Conservation (phyloP, 2,113 vertebrate genomes). For the Sminthopsis crassicaudata region DNA sequence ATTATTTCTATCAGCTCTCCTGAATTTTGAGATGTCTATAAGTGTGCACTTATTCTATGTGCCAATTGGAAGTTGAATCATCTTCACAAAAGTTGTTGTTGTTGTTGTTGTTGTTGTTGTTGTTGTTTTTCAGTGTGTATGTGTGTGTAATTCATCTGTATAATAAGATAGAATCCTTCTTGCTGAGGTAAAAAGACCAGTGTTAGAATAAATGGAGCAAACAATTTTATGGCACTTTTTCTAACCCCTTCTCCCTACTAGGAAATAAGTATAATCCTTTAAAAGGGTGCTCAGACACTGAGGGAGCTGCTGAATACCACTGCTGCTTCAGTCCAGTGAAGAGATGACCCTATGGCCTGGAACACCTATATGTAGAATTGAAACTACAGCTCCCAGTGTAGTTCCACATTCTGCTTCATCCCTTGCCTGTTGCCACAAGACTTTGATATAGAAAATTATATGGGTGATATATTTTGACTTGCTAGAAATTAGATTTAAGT, state of each 20-base stretch:
- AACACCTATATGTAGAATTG: background rate
- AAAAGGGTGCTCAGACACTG: background rate
- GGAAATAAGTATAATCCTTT: background rate
- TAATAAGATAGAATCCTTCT: too few relatives aligned
- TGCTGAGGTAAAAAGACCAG: background rate
- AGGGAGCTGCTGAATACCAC: background rate
- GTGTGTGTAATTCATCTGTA: too few relatives aligned
- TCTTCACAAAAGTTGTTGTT: too few relatives aligned
- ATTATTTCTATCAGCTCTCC: too few relatives aligned
- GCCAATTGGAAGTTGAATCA: too few relatives aligned
- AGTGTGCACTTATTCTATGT: too few relatives aligned
- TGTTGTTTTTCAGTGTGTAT: too few relatives aligned
- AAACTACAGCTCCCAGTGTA: background rate
- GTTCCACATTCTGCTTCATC: background rate
- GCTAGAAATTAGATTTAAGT: background rate
- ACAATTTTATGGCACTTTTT: background rate
- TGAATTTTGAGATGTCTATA: too few relatives aligned
- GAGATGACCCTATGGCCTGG: too few relatives aligned
- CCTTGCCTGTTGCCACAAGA: background rate
- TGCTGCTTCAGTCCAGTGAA: background rate
- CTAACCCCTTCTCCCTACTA: background rate
- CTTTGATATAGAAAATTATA: background rate
- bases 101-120: too few relatives aligned
- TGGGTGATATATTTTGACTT: background rate
- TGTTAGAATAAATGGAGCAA: background rate